These are phyloP conservation scores for Silurus glanis DNA, from an alignment of 2,113 vertebrate genomes.

Conservation along the genomic window DNA sequence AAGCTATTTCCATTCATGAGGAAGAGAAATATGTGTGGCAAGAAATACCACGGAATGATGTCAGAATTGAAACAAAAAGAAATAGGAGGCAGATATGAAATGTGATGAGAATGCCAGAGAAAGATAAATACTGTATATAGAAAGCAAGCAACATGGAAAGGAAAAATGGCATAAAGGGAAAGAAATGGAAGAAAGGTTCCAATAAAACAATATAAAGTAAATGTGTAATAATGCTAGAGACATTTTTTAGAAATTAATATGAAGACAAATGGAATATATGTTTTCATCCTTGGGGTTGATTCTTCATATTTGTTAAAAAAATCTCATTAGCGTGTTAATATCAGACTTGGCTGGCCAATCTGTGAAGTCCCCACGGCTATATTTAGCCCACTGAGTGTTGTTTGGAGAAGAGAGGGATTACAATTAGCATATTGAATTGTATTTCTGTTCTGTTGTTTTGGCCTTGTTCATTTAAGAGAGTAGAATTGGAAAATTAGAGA, in stretches of 20 bases:
- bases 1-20: neutral
- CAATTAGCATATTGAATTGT: constrained; percentile 24
- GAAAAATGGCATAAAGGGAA: neutral
- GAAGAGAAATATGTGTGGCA: neutral
- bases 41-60: neutral
- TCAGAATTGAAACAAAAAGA: neutral
- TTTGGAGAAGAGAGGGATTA: constrained; percentile 25
- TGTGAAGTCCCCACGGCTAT: constrained; percentile 37
- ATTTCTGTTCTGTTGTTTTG: constrained; percentile 9
- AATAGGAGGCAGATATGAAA: neutral
- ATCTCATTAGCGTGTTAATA: constrained; percentile 44
- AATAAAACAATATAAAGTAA: neutral
- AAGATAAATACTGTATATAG: neutral
- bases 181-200: neutral
- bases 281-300: constrained; percentile 29
- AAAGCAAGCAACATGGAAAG: neutral
- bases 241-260: neutral
- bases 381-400: constrained; percentile 34
- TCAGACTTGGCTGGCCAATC: constrained; percentile 36
- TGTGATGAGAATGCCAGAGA: neutral
- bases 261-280: constrained; percentile 3
- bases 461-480: neutral
- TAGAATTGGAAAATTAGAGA: constrained; percentile 6
- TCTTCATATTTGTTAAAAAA: constrained; percentile 39
- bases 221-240: neutral